Percentiles rank a stretch among this genome's conserved stretches.
phyloP scores from a whole-genome alignment of 2,113 vertebrate species.

The Hippocampus zosterae region DNA sequence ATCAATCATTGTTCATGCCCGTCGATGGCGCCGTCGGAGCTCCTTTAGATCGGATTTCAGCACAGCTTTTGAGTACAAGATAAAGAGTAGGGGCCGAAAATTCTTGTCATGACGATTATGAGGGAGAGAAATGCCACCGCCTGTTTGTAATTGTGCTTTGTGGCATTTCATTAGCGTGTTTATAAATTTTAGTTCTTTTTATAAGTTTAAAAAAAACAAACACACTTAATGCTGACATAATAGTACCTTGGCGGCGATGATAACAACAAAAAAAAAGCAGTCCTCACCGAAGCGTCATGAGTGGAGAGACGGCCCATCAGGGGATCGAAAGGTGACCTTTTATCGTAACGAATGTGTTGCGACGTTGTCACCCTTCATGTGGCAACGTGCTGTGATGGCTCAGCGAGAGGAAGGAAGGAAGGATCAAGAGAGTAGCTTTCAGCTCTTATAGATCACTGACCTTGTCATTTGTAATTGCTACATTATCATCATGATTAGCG shows the following conservation, averaged over 20 bases:
- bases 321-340: conserved; percentile 58
- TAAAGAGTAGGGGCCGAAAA: too few relatives aligned
- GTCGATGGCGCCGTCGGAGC: too few relatives aligned
- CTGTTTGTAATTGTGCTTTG: not conserved
- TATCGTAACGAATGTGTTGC: conserved; percentile 53
- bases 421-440: too few relatives aligned
- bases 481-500: too few relatives aligned
- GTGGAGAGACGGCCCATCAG: conserved; percentile 1
- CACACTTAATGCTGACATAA: not conserved
- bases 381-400: conserved; percentile 18
- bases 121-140: too few relatives aligned
- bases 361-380: conserved; percentile 74
- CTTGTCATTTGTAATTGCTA: too few relatives aligned
- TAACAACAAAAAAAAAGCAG: not conserved
- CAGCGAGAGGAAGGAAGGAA: not conserved
- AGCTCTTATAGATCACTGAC: too few relatives aligned
- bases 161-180: not conserved
- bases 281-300: not conserved
- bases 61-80: too few relatives aligned
- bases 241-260: not conserved
- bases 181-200: not conserved
- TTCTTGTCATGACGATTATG: too few relatives aligned
- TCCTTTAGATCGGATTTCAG: too few relatives aligned
- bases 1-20: too few relatives aligned
- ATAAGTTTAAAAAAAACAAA: not conserved